A percentile compares a stretch with the other conserved stretches of the same genome.
Evolutionary conservation across 2,113 vertebrate species (phyloP).

Genomic region (Galbula dea): DNA sequence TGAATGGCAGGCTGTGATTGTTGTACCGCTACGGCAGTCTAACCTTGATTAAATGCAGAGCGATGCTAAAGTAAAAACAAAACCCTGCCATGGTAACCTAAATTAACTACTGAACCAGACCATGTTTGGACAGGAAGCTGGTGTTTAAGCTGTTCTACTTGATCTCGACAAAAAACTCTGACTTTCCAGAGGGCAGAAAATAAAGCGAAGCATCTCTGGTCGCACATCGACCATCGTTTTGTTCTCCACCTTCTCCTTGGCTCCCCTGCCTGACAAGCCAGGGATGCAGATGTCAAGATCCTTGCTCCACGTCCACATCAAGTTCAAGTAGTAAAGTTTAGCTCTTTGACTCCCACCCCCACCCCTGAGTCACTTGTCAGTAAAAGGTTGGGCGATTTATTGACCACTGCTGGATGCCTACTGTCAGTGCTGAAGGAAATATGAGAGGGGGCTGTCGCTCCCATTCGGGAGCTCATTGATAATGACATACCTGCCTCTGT

Average conservation of each 20-base stretch:
- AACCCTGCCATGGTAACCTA: constrained; percentile 55
- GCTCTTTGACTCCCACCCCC: constrained; percentile 57
- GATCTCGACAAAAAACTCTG: not conserved
- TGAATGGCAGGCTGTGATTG: constrained; percentile 47
- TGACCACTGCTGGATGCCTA: constrained; percentile 81
- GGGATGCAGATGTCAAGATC: not conserved
- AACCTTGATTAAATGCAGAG: constrained; percentile 65
- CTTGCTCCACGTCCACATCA: not conserved
- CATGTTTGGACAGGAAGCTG: not conserved
- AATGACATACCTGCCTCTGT: constrained; percentile 97
- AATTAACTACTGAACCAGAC: constrained; percentile 44
- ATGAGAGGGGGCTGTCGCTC: constrained; percentile 86
- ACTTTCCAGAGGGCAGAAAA: constrained; percentile 9
- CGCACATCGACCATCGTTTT: not conserved
- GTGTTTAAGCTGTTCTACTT: not conserved
- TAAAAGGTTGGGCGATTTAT: constrained; percentile 89
- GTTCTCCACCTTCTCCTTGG: not conserved
- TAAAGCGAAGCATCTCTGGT: not conserved
- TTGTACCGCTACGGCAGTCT: constrained; percentile 31
- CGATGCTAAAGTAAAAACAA: constrained; percentile 61
- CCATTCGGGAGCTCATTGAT: constrained; percentile 93
- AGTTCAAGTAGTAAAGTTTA: constrained; percentile 67
- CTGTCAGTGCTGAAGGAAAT: constrained; percentile 87
- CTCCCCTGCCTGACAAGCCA: not conserved
- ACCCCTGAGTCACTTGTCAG: constrained; percentile 76